A percentile compares a stretch with the other conserved stretches of the same genome.
phyloP scores from a whole-genome alignment of 2,113 vertebrate species.

The Sitta europaea region DNA sequence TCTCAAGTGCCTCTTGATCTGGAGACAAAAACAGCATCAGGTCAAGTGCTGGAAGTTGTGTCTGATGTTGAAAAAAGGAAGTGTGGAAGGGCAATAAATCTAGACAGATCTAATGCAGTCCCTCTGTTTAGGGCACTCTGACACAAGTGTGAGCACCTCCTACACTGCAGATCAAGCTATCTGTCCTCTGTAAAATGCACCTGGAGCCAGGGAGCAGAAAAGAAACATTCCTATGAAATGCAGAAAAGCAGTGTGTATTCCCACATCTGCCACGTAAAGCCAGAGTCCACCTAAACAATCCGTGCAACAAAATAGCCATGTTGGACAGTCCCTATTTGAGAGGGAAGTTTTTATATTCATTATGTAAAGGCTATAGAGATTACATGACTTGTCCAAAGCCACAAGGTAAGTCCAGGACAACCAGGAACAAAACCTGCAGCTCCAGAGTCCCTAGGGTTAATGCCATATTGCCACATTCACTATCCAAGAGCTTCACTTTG shows the following conservation, averaged over 20 bases:
- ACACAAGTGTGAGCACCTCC: not conserved
- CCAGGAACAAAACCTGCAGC: not conserved
- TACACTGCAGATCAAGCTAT: not conserved
- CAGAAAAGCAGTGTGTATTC: not conserved
- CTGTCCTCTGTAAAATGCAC: rapidly evolving
- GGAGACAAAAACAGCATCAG: not conserved
- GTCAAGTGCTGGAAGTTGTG: not conserved
- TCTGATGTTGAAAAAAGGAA: not conserved
- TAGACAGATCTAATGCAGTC: not conserved
- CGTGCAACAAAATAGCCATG: rapidly evolving
- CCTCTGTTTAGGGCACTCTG: not conserved
- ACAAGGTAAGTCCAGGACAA: not conserved
- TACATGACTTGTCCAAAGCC: not conserved
- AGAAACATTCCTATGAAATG: not conserved
- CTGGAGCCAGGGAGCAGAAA: not conserved
- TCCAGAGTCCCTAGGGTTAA: not conserved
- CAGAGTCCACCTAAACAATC: not conserved
- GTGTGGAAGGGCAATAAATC: not conserved
- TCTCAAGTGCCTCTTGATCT: not conserved
- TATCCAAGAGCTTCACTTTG: not conserved
- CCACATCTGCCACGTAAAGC: not conserved
- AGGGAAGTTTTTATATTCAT: not conserved
- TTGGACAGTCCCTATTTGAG: not conserved
- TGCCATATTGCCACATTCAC: not conserved
- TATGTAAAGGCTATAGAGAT: not conserved